A percentile compares a stretch with the other conserved stretches of the same genome.
phyloP scores from a whole-genome alignment of 1,140 invertebrate species.

The Panonychus citri region DNA sequence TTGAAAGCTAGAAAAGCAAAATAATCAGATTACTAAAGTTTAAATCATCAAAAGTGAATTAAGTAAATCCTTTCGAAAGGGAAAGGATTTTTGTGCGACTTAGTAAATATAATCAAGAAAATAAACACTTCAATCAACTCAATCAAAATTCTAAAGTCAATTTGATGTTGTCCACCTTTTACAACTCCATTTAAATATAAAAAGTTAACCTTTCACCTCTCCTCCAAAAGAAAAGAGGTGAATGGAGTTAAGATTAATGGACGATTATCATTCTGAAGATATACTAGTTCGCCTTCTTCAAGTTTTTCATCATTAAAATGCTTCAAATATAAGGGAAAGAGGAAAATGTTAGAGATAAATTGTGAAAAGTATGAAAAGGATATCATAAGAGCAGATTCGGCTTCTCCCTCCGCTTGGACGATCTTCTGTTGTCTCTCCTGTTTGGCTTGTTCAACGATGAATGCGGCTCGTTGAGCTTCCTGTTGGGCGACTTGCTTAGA shows the following conservation, averaged over 20 bases:
- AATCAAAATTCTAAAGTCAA: not conserved
- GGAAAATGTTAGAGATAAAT: not conserved
- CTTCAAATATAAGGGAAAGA: too few species aligned
- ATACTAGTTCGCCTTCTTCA: not conserved
- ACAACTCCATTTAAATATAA: slow-evolving; percentile 2
- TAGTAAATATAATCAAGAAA: too few species aligned
- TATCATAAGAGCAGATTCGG: slow-evolving; percentile 90
- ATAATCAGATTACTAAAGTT: slow-evolving; percentile 27
- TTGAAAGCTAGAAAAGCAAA: not conserved
- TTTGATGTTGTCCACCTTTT: slow-evolving; percentile 7
- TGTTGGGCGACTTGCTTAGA: slow-evolving; percentile 97
- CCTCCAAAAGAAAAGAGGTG: not conserved
- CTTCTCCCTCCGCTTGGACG: slow-evolving; percentile 98
- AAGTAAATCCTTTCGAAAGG: too few species aligned
- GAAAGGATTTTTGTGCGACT: too few species aligned
- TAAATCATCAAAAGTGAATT: not conserved
- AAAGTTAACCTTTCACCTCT: not conserved
- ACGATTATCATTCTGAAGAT: slow-evolving; percentile 2
- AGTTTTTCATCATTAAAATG: not conserved
- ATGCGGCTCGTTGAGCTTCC: slow-evolving; percentile 93
- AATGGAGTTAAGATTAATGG: slow-evolving; percentile 8
- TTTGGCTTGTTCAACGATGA: slow-evolving; percentile 88
- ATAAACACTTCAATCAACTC: not conserved
- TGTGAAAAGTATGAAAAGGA: slow-evolving; percentile 34
- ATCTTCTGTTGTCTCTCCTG: slow-evolving; percentile 98